These are phyloP conservation scores for Rhynchonema sp. DNA, from an alignment of 2,888 invertebrate genomes.

Conservation along the genomic window DNA sequence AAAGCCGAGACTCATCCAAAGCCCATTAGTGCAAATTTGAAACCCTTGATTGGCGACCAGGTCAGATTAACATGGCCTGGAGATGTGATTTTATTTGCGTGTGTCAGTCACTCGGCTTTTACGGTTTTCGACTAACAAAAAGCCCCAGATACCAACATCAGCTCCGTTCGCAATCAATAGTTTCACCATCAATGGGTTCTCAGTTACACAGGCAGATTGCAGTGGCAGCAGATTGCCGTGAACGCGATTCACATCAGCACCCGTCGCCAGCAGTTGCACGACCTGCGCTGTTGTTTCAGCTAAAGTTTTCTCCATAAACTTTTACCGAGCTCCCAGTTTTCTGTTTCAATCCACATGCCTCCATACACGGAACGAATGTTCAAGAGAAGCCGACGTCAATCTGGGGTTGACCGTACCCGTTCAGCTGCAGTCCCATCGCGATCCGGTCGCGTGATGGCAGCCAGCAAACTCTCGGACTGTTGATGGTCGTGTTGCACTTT, in stretches of 20 bases:
- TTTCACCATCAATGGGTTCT: constrained; percentile 19
- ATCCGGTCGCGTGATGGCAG: not conserved
- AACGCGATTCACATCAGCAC: constrained; percentile 28
- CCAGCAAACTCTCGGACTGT: not conserved
- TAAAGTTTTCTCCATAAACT: too few species aligned
- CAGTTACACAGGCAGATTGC: constrained; percentile 30
- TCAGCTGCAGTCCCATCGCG: not conserved
- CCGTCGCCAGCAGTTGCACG: constrained; percentile 5
- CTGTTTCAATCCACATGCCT: too few species aligned
- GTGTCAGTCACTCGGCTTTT: not conserved
- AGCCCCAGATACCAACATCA: too few species aligned
- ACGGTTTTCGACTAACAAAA: too few species aligned
- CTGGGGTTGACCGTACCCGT: not conserved
- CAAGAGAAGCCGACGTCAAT: not conserved
- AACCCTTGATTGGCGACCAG: not conserved
- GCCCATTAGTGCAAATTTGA: too few species aligned
- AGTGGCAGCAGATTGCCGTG: constrained; percentile 30
- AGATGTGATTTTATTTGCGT: too few species aligned
- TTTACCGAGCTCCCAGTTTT: not conserved
- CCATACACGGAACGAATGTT: too few species aligned
- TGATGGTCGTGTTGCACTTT: not conserved
- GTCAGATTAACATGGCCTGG: constrained; percentile 5
- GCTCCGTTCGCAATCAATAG: constrained; percentile 26
- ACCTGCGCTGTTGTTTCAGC: not conserved
- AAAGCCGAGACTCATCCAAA: too few species aligned